phyloP scores from a whole-genome alignment of 2,797 vertebrate genomes.

The Hybognathus amarus region DNA sequence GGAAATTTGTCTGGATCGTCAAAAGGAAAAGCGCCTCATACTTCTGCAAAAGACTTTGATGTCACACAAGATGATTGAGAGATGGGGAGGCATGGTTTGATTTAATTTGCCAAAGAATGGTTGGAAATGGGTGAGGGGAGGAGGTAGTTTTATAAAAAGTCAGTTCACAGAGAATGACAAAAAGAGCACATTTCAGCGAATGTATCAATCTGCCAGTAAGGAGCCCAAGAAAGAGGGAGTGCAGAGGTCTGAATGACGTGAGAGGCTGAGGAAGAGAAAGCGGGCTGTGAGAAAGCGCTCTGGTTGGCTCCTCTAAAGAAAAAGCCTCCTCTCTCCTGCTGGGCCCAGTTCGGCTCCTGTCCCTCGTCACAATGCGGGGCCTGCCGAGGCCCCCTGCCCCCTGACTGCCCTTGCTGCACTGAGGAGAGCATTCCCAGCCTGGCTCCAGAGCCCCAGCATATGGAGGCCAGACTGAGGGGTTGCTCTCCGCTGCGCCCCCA shows the following conservation, averaged over 20 bases:
- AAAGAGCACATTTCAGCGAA: constrained; percentile 75
- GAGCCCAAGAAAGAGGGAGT: constrained; percentile 55
- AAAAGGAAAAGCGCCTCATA: constrained; percentile 65
- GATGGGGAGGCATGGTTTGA: constrained; percentile 70
- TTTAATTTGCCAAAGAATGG: constrained; percentile 74
- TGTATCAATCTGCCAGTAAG: constrained; percentile 76
- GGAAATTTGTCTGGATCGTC: constrained; percentile 72
- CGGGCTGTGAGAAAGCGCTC: constrained; percentile 80
- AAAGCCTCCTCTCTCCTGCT: constrained; percentile 79
- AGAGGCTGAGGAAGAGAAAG: constrained; percentile 60
- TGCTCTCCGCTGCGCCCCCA: constrained; percentile 69
- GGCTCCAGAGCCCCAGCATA: constrained; percentile 77
- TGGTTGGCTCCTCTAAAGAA: constrained; percentile 79
- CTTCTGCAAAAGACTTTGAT: constrained; percentile 76
- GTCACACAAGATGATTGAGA: constrained; percentile 78
- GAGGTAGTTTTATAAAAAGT: constrained; percentile 69
- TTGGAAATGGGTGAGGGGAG: constrained; percentile 59
- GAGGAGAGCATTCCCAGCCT: constrained; percentile 70
- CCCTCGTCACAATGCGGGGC: constrained; percentile 75
- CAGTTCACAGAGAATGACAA: constrained; percentile 69
- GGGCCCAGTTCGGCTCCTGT: constrained; percentile 77
- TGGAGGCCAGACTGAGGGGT: constrained; percentile 73
- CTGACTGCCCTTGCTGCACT: constrained; percentile 74
- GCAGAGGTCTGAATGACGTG: constrained; percentile 54
- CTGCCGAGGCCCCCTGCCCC: constrained; percentile 65